phyloP scores from a whole-genome alignment of 2,888 invertebrate species.

The Odontocolon sp. region DNA sequence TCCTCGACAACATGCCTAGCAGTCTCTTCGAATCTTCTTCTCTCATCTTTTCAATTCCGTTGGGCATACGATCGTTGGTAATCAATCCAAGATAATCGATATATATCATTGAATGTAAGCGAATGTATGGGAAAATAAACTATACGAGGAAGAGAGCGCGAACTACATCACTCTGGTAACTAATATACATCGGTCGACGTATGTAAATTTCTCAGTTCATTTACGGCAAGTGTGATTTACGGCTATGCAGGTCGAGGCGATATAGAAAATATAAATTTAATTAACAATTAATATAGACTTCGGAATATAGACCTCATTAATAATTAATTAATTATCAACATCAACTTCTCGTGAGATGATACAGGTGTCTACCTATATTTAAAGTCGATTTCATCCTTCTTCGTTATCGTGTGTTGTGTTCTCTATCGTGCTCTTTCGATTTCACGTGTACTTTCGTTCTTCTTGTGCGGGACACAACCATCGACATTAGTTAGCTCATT shows the following conservation, averaged over 20 bases:
- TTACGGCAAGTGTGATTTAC: too few species aligned
- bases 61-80: neutral
- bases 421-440: too few species aligned
- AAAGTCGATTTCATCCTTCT: constrained; percentile 11
- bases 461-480: neutral
- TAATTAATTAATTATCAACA: constrained; percentile 42
- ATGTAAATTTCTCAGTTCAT: neutral
- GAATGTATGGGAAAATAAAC: too few species aligned
- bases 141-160: too few species aligned
- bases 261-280: too few species aligned
- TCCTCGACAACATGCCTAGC: neutral
- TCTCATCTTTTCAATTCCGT: neutral
- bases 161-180: too few species aligned
- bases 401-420: too few species aligned
- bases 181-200: neutral
- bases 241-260: too few species aligned
- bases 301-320: constrained; percentile 35
- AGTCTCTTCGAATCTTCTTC: constrained; percentile 1
- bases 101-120: too few species aligned
- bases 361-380: neutral
- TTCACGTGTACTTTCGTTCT: constrained; percentile 4
- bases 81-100: too few species aligned
- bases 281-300: too few species aligned
- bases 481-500: constrained; percentile 25
- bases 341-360: neutral